Percentiles rank a stretch among this genome's conserved stretches.
These are phyloP conservation scores for Drosophila trapezifrons DNA, from an alignment of 1,140 invertebrate species.

Conservation along the genomic window DNA sequence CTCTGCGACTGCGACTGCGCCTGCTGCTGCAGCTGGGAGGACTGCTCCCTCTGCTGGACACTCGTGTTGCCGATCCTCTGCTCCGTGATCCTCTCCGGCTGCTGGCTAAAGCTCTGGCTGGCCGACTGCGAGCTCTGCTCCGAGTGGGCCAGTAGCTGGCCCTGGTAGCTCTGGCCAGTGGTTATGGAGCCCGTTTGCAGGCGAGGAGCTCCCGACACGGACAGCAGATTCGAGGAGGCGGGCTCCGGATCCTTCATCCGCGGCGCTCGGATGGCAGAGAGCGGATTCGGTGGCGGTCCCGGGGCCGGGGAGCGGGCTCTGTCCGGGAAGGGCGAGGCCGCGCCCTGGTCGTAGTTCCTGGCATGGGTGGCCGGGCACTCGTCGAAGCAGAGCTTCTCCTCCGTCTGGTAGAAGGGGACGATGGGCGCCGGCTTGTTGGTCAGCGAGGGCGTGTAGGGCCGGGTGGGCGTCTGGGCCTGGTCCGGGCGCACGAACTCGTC, in stretches of 20 bases:
- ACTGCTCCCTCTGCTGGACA: constrained; percentile 71
- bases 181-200: constrained; percentile 77
- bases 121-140: constrained; percentile 65
- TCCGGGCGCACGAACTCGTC: constrained; percentile 85
- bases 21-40: constrained; percentile 65
- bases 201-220: constrained; percentile 43
- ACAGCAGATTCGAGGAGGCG: constrained; percentile 28
- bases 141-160: constrained; percentile 72
- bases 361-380: constrained; percentile 86
- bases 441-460: constrained; percentile 87
- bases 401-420: constrained; percentile 87
- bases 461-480: constrained; percentile 80
- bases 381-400: constrained; percentile 87
- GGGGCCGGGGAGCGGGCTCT: constrained; percentile 86
- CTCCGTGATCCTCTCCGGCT: constrained; percentile 66
- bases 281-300: constrained; percentile 86
- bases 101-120: constrained; percentile 62
- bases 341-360: constrained; percentile 85
- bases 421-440: constrained; percentile 88
- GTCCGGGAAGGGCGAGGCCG: constrained; percentile 86
- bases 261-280: constrained; percentile 86
- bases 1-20: constrained; percentile 64
- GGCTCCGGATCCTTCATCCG: constrained; percentile 84
- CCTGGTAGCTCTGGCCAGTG: constrained; percentile 78
- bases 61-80: constrained; percentile 61